Percentiles rank a stretch among this genome's conserved stretches.
Conservation (phyloP, 92 coral and sea anemone genomes). For the Pocillopora grandis region DNA sequence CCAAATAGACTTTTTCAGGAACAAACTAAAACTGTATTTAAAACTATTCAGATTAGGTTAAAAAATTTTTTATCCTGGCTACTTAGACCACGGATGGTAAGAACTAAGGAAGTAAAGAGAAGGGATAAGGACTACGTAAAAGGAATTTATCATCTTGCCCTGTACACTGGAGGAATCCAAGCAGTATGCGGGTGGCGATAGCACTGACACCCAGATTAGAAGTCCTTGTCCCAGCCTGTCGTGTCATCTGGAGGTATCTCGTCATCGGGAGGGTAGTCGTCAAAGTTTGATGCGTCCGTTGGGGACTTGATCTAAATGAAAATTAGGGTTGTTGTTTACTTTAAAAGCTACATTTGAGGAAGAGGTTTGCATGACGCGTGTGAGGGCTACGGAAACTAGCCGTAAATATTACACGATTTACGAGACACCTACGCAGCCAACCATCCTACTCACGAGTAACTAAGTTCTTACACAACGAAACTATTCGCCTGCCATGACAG, state of each 20-base stretch:
- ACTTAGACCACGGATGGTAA: no score
- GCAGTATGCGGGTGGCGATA: conserved; percentile 14
- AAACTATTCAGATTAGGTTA: no score
- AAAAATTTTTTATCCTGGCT: no score
- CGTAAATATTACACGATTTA: background rate
- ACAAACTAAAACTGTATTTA: no score
- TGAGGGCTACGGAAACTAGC: background rate
- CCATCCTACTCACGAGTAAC: no score
- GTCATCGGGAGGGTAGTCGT: conserved; percentile 96
- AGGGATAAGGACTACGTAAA: background rate
- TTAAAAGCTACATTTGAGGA: no score
- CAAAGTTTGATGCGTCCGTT: conserved; percentile 98
- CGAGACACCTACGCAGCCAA: no score
- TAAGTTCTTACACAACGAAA: no score
- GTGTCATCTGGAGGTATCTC: conserved; percentile 89
- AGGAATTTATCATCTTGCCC: conserved; percentile 6
- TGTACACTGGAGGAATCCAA: conserved; percentile 25
- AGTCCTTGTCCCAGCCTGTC: conserved; percentile 97
- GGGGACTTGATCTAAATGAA: conserved; percentile 82
- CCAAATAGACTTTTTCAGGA: no score
- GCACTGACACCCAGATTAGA: conserved; percentile 41
- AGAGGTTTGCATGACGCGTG: background rate
- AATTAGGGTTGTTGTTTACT: background rate
- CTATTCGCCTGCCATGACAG: no score
- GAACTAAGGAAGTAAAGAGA: background rate